These are phyloP conservation scores for Microcebus lehilahytsara DNA, from an alignment of 2,113 vertebrate genomes.

Conservation along the genomic window DNA sequence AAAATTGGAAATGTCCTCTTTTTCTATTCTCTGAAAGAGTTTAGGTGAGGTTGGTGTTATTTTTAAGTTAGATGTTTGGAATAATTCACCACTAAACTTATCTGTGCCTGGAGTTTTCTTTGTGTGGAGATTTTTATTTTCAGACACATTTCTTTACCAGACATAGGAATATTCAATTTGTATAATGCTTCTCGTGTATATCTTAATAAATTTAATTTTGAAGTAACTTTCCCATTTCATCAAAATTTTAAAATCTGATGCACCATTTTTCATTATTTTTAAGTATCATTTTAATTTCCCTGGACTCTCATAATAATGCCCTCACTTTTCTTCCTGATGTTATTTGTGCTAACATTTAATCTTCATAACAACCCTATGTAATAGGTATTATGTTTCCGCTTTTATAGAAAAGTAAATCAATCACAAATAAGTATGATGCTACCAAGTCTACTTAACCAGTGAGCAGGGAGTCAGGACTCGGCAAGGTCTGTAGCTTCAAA, in stretches of 20 bases:
- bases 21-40: background rate
- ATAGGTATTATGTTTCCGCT: too few relatives aligned
- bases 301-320: background rate
- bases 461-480: too few relatives aligned
- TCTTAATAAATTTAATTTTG: background rate
- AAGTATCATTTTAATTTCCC: background rate
- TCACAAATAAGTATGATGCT: too few relatives aligned
- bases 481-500: too few relatives aligned
- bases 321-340: background rate
- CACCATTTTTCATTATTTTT: background rate
- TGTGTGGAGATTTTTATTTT: background rate
- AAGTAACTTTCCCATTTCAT: background rate
- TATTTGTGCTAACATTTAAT: background rate
- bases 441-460: too few relatives aligned
- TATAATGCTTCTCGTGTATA: background rate
- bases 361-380: background rate
- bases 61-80: conserved; percentile 3
- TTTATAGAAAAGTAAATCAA: too few relatives aligned
- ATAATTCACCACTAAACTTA: background rate
- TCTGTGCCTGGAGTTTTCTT: background rate
- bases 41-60: background rate
- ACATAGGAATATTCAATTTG: background rate
- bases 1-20: background rate
- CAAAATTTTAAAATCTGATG: conserved; percentile 1
- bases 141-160: background rate